Evolutionary conservation across 2,888 invertebrate species (phyloP), one percentile per base, ranked within the genome.

Genomic region (Tetragonula carbonaria): DNA sequence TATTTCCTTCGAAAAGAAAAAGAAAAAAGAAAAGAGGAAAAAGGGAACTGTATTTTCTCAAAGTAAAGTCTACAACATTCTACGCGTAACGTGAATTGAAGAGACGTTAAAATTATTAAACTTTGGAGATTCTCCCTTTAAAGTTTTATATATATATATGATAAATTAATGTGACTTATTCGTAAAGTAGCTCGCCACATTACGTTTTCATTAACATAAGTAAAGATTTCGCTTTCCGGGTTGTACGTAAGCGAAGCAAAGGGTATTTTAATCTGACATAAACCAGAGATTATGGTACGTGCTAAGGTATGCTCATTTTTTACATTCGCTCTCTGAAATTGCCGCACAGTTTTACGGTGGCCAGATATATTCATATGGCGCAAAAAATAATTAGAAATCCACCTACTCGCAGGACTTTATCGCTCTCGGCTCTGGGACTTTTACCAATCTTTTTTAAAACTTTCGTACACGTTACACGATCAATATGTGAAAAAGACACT

Each of bases 271-370:
- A 80, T 80, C 62, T 33, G 68, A 70, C 81, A 38, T 72, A 80
- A 68, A 82, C 55, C 80, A 67, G 53, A 82, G 59, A 62, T 80
- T 80, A 62, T 33, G 53, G 53, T 23, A 63, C 81, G n/a, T 21
- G 55, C 23, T 33, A 45, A 50, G 53, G 45, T 33, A 13, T 11
- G 28, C 78, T 53, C 51, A 67, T 28, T 73, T 72, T 71, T 81
- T 66, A 67, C 33, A 18, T 72, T 50, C 38, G 33, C 45, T 70
- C 59, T 45, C 45, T n/a, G 62, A 80, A 80, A 82, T 80, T 68
- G n/a, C 53, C n/a, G n/a, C 57, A 21, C 72, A 72, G 50, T 73
- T 66, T 80, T 63, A 80, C 45, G 50, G 33, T 18, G 18, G 33
- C 11, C 59, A 57, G 57, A 53, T 57, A 62, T 38, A 28, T 53